A percentile compares a stretch with the other conserved stretches of the same genome.
Evolutionary conservation across 1,140 invertebrate genomes (phyloP).

Genomic region (Drosophila orosa): DNA sequence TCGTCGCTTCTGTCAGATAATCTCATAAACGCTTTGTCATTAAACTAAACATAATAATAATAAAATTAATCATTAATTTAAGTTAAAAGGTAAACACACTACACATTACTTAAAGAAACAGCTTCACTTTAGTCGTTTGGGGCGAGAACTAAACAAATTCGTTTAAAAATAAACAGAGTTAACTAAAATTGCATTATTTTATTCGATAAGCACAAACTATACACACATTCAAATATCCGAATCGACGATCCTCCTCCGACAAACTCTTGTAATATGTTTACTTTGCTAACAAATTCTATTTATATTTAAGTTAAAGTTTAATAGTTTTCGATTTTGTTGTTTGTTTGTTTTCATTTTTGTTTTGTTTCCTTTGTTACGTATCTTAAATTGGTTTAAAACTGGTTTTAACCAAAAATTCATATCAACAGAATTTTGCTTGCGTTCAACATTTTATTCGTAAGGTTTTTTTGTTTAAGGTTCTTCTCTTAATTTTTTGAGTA

Average conservation of each 20-base stretch:
- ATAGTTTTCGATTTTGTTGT: constrained; percentile 58
- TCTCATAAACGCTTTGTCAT: constrained; percentile 79
- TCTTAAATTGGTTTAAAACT: constrained; percentile 75
- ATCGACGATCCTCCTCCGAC: constrained; percentile 24
- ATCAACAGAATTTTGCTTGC: constrained; percentile 71
- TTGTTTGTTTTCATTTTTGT: constrained; percentile 40
- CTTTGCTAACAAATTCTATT: constrained; percentile 82
- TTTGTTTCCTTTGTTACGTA: constrained; percentile 44
- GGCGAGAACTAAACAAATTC: constrained; percentile 73
- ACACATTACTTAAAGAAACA: constrained; percentile 82
- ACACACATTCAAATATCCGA: constrained; percentile 73
- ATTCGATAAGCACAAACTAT: constrained; percentile 73
- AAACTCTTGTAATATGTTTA: constrained; percentile 63
- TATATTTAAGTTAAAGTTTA: constrained; percentile 79
- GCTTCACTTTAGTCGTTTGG: constrained; percentile 69
- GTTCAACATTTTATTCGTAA: constrained; percentile 46
- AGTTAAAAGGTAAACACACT: constrained; percentile 74
- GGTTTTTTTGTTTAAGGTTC: constrained; percentile 48
- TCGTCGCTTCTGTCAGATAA: constrained; percentile 60
- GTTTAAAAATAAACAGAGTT: constrained; percentile 79
- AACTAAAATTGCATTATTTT: constrained; percentile 81
- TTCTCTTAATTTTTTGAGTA: constrained; percentile 50
- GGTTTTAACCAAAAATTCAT: constrained; percentile 73
- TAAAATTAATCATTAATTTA: constrained; percentile 80
- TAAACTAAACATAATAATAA: constrained; percentile 78